A percentile compares a stretch with the other conserved stretches of the same genome.
These are phyloP conservation scores for Minunthozetes semirufus DNA, from an alignment of 2,888 invertebrate genomes.

Conservation along the genomic window DNA sequence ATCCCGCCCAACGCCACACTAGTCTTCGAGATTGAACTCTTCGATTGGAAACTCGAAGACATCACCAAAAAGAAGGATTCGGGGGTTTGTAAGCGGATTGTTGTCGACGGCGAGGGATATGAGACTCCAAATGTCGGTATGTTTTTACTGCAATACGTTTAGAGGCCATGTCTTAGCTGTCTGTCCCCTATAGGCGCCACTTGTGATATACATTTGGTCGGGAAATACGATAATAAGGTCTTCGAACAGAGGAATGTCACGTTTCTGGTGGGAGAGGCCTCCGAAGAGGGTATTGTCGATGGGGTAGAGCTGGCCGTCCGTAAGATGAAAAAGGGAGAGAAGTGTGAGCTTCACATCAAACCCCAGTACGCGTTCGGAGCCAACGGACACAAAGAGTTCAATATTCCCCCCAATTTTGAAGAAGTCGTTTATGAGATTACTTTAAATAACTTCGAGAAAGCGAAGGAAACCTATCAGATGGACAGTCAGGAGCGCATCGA, in stretches of 20 bases:
- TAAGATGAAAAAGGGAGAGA: conserved; percentile 73
- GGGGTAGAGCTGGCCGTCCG: conserved; percentile 75
- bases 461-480: conserved; percentile 75
- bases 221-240: conserved; percentile 58
- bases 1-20: conserved; percentile 82
- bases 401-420: conserved; percentile 70
- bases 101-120: conserved; percentile 64
- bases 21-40: conserved; percentile 71
- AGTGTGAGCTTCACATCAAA: conserved; percentile 57
- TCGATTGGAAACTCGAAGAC: conserved; percentile 82
- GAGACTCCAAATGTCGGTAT: conserved; percentile 61
- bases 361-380: conserved; percentile 73
- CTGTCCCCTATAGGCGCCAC: conserved; percentile 58
- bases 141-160: not conserved
- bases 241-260: conserved; percentile 76
- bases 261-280: conserved; percentile 79
- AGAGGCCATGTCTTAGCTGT: not conserved
- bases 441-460: conserved; percentile 75
- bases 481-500: conserved; percentile 69
- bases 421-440: conserved; percentile 62
- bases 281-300: conserved; percentile 63
- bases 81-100: conserved; percentile 65
- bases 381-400: conserved; percentile 53
- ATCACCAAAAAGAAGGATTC: conserved; percentile 75
- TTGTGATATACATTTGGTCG: conserved; percentile 71